A percentile compares a stretch with the other conserved stretches of the same genome.
Evolutionary conservation across 2,797 vertebrate genomes (phyloP).

Genomic region (Lepus oiostolus): DNA sequence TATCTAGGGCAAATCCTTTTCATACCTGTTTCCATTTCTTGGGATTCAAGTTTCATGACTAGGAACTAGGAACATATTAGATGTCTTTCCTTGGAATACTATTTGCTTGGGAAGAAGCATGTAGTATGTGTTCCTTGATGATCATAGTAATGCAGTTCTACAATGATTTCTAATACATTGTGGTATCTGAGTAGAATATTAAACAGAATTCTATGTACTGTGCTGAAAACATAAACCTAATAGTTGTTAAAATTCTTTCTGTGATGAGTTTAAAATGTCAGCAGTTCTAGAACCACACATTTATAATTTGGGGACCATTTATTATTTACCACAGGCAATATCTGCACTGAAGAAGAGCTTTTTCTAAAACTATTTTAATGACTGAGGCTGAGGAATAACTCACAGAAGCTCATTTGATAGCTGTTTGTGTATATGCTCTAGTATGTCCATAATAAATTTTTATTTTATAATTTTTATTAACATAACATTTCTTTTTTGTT

Average conservation of each 20-base stretch:
- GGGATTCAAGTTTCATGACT: not conserved
- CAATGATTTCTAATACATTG: not conserved
- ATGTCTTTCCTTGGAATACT: slow-evolving; percentile 37
- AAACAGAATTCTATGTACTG: not conserved
- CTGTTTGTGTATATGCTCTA: slow-evolving; percentile 16
- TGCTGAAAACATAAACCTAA: slow-evolving; percentile 12
- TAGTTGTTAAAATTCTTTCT: slow-evolving; percentile 37
- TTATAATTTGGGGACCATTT: not conserved
- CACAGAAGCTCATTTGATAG: not conserved
- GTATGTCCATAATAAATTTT: slow-evolving; percentile 23
- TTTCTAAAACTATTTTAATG: slow-evolving; percentile 38
- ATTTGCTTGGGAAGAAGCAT: not conserved
- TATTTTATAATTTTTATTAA: slow-evolving; percentile 71
- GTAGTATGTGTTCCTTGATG: not conserved
- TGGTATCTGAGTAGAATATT: not conserved
- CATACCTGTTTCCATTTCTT: slow-evolving; percentile 42
- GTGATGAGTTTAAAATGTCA: slow-evolving; percentile 2
- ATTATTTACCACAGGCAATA: not conserved
- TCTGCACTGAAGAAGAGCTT: not conserved
- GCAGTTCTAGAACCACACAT: not conserved
- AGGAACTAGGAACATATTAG: slow-evolving; percentile 6
- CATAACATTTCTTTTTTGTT: slow-evolving; percentile 74
- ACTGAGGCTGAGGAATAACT: not conserved
- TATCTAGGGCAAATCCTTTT: not conserved
- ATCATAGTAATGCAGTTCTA: not conserved